These are phyloP conservation scores for Dendrophyllia cribrosa DNA, from an alignment of 64 coral and sea anemone species.

Conservation along the genomic window DNA sequence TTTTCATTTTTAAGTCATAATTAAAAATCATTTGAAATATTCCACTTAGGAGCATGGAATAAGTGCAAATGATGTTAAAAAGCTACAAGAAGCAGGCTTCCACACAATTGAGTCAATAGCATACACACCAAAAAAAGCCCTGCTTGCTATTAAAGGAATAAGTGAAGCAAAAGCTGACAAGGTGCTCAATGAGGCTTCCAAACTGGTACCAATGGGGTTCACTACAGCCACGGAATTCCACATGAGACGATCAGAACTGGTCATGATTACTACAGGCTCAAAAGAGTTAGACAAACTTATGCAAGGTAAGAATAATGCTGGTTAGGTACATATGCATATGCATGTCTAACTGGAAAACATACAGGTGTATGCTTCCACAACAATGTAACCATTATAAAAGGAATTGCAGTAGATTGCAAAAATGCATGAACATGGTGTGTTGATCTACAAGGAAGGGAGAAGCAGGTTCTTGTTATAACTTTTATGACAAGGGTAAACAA, in stretches of 20 bases:
- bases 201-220: conserved; percentile 98
- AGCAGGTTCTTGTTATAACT: no score
- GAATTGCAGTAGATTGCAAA: no score
- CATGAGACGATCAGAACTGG: conserved; percentile 86
- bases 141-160: conserved; percentile 92
- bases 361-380: no score
- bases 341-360: no score
- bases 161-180: conserved; percentile 99
- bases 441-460: no score
- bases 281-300: conserved; percentile 98
- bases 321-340: no score
- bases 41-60: conserved; percentile 82
- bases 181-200: conserved; percentile 91
- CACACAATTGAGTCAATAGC: conserved; percentile 92
- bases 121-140: conserved; percentile 89
- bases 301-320: conserved; percentile 72
- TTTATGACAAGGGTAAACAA: no score
- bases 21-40: no score
- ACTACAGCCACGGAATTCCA: conserved; percentile 99
- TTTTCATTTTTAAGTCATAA: no score
- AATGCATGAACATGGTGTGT: no score
- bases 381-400: no score
- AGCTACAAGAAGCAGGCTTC: conserved; percentile 92
- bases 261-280: conserved; percentile 96
- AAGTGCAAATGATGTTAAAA: conserved; percentile 96